Evolutionary conservation across 2,797 vertebrate genomes (phyloP), one percentile per base, ranked within the genome.

Genomic region (Pangasius larnaudii): DNA sequence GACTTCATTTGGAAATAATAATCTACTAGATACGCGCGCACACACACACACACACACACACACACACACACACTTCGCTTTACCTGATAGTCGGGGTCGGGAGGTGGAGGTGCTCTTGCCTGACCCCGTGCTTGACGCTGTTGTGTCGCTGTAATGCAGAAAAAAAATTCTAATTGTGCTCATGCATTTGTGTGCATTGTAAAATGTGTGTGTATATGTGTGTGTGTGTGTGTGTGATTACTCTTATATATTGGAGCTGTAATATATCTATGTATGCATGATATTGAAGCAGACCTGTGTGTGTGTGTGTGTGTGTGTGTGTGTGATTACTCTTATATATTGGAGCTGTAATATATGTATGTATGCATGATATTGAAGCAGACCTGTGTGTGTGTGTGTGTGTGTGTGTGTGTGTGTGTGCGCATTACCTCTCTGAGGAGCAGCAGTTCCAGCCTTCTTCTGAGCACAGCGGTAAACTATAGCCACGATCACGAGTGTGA

Each of bases 31-130:
- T n/a, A 65, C 27, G 14, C 4, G 39, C 78, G 59, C 63, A 36
- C 33, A 71, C 67, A 71, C 65, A 36, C 65, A 69, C 30, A 33
- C n/a, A 67, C n/a, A 67, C 65, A 69, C 30, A 33, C n/a, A 67
- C n/a, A 67, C 65, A 67, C 65, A 67, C 65, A 71, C 33, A 74
- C 39, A 59, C 79, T 53, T 36, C 5, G 2, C 10, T 5, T 85
- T 84, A 96, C 95, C 92, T 94, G 93, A 80, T 96, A 96, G 53
- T 94, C 91, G 5, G 90, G 61, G 2, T 90, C 82, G 0, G 91
- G 91, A 22, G 46, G 79, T 1, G 90, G 46, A 18, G 93, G 93
- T 24, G 85, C 85, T 0, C 65, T 83, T n/a, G 59, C 33, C 0
- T 2, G 58, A 18, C 22, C 58, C 8, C 80, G 36, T 75, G 67